Evolutionary conservation across 2,797 vertebrate genomes (phyloP), one percentile per base, ranked within the genome.

Genomic region (Eupleurogrammus muticus): DNA sequence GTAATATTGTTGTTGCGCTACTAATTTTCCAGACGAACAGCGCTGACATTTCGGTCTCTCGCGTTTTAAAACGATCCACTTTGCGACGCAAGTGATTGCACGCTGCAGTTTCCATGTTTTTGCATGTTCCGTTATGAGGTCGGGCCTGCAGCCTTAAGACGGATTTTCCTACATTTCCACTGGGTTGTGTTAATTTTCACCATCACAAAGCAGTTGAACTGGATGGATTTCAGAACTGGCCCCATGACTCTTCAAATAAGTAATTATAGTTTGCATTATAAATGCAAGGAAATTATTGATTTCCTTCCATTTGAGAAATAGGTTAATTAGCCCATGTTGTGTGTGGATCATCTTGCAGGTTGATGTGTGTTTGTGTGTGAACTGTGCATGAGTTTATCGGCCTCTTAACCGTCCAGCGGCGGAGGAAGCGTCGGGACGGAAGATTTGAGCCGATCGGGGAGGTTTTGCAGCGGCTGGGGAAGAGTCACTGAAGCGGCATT

Each of bases 401-500:
- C 66, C 24, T 8, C 34, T 65, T 75, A 55, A 66, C 70, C 61
- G 38, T 54, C n/a, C 2, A 44, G 40, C 17, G 40, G 73, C 54
- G 44, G 61, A 56, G 36, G 70, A 62, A 5, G 65, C 81, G n/a
- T n/a, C n/a, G n/a, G n/a, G n/a, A n/a, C n/a, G n/a, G n/a, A n/a
- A n/a, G n/a, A n/a, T n/a, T 64, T 58, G 69, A 87, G 88, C 13
- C 52, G 75, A 77, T 51, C n/a, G 52, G 21, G 62, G 78, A 74
- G 51, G 28, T 24, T 70, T 73, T 28, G 23, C 21, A 65, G 57
- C 23, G 21, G 38, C n/a, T n/a, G 24, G 42, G 70, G 57, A 73
- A 58, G 66, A 53, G 75, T 79, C 34, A 86, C 85, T 87, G 82
- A 74, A 85, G 84, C 65, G 47, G 73, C 62, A 86, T 90, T 91